phyloP scores from a whole-genome alignment of 64 coral and sea anemone genomes.

The Dendronephthya gigantea region DNA sequence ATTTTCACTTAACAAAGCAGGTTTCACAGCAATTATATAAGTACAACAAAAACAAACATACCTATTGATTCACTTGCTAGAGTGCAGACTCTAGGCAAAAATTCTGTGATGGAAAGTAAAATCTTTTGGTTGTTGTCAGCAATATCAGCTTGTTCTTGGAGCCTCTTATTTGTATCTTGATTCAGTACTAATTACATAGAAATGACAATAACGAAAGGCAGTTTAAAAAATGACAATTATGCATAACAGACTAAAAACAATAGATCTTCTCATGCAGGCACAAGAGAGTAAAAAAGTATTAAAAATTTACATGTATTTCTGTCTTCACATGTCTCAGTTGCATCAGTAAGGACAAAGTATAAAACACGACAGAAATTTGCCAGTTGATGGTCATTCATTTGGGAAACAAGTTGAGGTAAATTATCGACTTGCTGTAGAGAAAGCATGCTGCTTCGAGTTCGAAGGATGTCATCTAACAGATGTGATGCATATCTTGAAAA shows the following conservation, averaged over 20 bases:
- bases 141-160: conserved; percentile 55
- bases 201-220: background rate
- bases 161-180: conserved; percentile 64
- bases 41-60: background rate
- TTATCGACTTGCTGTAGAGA: background rate
- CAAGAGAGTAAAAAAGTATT: too few relatives aligned
- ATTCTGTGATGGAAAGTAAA: background rate
- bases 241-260: background rate
- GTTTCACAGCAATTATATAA: background rate
- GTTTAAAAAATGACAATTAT: background rate
- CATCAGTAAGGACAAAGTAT: conserved; percentile 64
- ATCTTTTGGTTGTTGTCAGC: conserved; percentile 74
- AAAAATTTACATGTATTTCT: conserved; percentile 72
- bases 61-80: background rate
- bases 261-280: too few relatives aligned
- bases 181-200: conserved; percentile 43
- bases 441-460: background rate
- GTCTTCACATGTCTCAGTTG: conserved; percentile 70
- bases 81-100: conserved; percentile 7
- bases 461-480: conserved; percentile 4
- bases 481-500: conserved; percentile 1
- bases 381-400: conserved; percentile 31
- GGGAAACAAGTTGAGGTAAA: background rate
- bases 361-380: conserved; percentile 85
- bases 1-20: too few relatives aligned